Evolutionary conservation across 1,140 invertebrate species (phyloP).

Genomic region (Halyomorpha halys): DNA sequence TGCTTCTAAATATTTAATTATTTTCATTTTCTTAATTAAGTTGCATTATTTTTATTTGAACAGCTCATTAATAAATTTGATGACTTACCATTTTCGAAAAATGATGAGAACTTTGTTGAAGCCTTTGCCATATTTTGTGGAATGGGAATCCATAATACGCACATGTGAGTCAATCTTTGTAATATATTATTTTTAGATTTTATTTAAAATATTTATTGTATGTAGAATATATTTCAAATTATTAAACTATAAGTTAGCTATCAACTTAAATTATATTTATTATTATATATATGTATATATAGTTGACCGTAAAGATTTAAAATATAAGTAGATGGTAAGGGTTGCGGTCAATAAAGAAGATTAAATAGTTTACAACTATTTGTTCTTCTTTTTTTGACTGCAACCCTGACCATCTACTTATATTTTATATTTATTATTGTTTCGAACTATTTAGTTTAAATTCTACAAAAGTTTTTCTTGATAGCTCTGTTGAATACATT

Average conservation of each 20-base stretch:
- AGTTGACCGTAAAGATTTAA: too few relatives aligned
- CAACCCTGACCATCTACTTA: too few relatives aligned
- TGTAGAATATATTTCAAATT: too few relatives aligned
- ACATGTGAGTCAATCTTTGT: constrained; percentile 53
- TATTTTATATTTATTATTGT: background rate
- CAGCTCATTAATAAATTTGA: constrained; percentile 88
- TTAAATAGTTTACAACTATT: too few relatives aligned
- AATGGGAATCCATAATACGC: constrained; percentile 94
- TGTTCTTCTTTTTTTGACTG: too few relatives aligned
- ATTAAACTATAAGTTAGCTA: background rate
- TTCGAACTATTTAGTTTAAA: background rate
- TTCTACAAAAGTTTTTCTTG: too few relatives aligned
- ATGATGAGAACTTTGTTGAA: constrained; percentile 88
- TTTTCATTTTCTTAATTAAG: background rate
- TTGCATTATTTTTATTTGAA: constrained; percentile 30
- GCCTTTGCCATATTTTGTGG: constrained; percentile 96
- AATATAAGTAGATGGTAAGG: too few relatives aligned
- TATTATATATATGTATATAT: too few relatives aligned
- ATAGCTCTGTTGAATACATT: too few relatives aligned
- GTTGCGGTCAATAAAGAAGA: too few relatives aligned
- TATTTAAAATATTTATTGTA: too few relatives aligned
- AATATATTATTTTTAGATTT: too few relatives aligned
- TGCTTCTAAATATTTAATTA: background rate
- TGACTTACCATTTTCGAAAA: constrained; percentile 75
- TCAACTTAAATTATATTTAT: background rate